A percentile compares a stretch with the other conserved stretches of the same genome.
These are phyloP conservation scores for Perizoma flavofasciatum DNA, from an alignment of 2,888 invertebrate species.

Conservation along the genomic window DNA sequence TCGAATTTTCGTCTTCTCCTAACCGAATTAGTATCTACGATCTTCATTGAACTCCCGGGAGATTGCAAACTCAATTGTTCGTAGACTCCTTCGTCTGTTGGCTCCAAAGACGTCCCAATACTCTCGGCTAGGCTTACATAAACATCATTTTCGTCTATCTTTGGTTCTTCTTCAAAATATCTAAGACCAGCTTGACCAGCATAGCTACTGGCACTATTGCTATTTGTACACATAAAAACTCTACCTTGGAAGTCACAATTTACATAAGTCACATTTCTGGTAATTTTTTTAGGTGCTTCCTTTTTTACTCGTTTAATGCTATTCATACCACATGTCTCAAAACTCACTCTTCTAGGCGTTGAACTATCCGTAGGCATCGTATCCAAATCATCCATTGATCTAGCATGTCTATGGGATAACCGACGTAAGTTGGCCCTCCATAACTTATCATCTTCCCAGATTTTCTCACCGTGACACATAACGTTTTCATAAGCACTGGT, in stretches of 20 bases:
- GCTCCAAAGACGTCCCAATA: conserved; percentile 48
- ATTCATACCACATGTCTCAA: conserved; percentile 66
- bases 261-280: conserved; percentile 90
- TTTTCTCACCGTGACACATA: conserved; percentile 86
- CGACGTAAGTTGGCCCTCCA: conserved; percentile 92
- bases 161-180: conserved; percentile 57
- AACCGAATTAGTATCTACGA: conserved; percentile 23
- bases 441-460: conserved; percentile 92
- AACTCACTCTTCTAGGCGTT: conserved; percentile 50
- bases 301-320: conserved; percentile 76
- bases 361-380: conserved; percentile 56
- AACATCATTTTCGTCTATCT: conserved; percentile 77
- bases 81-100: conserved; percentile 82
- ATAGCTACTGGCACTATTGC: conserved; percentile 45
- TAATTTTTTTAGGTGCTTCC: conserved; percentile 73
- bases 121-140: conserved; percentile 79
- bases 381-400: conserved; percentile 93
- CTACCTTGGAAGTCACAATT: conserved; percentile 87
- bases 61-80: conserved; percentile 80
- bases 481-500: conserved; percentile 74
- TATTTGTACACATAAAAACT: conserved; percentile 64
- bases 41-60: conserved; percentile 45
- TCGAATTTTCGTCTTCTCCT: conserved; percentile 79
- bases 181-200: conserved; percentile 29
- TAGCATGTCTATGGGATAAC: conserved; percentile 91